phyloP scores from a whole-genome alignment of 2,797 vertebrate genomes.

The Morelia viridis region DNA sequence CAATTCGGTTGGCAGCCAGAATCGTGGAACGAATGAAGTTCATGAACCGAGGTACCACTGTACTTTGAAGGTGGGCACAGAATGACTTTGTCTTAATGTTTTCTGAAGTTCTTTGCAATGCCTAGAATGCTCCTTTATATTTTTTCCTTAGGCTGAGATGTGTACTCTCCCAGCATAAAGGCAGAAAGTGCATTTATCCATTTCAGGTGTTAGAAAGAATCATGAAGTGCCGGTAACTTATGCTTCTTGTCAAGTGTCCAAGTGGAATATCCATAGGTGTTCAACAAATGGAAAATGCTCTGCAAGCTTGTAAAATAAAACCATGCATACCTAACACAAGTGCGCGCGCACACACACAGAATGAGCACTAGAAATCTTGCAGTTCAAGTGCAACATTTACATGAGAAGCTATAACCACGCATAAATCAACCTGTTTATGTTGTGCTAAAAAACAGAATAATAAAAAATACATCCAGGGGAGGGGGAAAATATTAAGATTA shows the following conservation, averaged over 20 bases:
- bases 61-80: not conserved
- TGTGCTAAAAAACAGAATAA: constrained; percentile 15
- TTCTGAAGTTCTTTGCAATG: not conserved
- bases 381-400: constrained; percentile 16
- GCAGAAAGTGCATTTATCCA: not conserved
- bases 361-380: not conserved
- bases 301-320: not conserved
- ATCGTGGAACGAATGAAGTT: too few species aligned
- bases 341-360: not conserved
- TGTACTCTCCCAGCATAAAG: not conserved
- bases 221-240: not conserved
- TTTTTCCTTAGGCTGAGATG: not conserved
- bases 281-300: not conserved
- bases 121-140: not conserved
- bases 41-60: too few species aligned
- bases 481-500: not conserved
- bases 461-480: not conserved
- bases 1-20: too few species aligned
- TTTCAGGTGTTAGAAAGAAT: not conserved
- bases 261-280: not conserved
- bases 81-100: not conserved
- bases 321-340: not conserved
- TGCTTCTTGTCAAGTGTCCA: not conserved
- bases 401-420: not conserved
- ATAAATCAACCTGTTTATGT: not conserved